Evolutionary conservation across 2,888 invertebrate genomes (phyloP), one percentile per base, ranked within the genome.

Genomic region (Hartigia nigra): DNA sequence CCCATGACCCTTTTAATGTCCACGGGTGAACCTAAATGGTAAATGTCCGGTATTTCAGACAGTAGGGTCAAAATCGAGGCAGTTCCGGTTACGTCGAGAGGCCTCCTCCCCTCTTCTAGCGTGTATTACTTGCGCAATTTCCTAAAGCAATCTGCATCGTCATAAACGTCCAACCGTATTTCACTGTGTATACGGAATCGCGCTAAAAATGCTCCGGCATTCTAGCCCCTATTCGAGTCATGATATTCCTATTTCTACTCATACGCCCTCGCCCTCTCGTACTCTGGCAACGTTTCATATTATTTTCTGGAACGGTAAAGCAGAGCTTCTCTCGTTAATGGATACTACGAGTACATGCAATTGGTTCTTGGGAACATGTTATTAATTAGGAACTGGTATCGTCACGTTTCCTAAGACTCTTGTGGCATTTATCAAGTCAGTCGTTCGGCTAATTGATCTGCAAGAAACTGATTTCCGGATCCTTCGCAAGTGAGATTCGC

Each of bases 11-110:
- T 80, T 81, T 82, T 78, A 81, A 79, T 74, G 78, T 82, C 81
- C 77, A 82, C 76, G 77, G 55, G 78, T 35, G 74, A 76, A 77
- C 9, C 55, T 80, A 82, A 83, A 82, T 82, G 80, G 80, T 82
- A 81, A 83, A 83, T 84, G 83, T 84, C 84, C 84, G 82, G 82
- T 74, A 34, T 37, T 75, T 69, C 23, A 70, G 69, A 82, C 75
- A 72, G 81, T 55, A 76, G 77, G 78, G 75, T 80, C 78, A 80
- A 80, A 82, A 83, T 81, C 81, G 80, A 80, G 78, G 81, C 77
- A 80, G 77, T 83, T 83, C 82, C 81, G 80, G 55, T 55, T 55
- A 9, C 77, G 35, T 78, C 32, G 77, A 39, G 75, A 69, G 76
- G 35, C 69, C 70, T 37, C 70, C n/a, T n/a, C 31, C 14, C 74